Base-by-base conservation (phyloP, 2,888 invertebrate genomes). In the Podabrus alpinus region DNA sequence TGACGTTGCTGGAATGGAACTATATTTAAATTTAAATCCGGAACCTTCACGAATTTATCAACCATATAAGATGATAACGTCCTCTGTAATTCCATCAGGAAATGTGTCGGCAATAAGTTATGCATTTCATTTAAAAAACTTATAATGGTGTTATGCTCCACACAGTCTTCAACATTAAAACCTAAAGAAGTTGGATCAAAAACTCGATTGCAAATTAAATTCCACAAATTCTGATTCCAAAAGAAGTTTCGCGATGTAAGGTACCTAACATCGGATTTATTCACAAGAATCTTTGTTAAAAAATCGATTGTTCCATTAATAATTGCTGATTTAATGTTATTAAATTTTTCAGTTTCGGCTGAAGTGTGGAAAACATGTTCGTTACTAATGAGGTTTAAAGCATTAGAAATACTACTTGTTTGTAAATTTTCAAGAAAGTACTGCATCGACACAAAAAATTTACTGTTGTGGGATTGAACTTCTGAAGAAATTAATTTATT, bases 1-100 rank as follows among this genome's bases (percentile, higher is more conserved):
- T 81, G 82, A 70, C 83, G 78, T 74, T 86, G 82, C 59, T 81
- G 79, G 5, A 81, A 72, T 9, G 80, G 69, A 19, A 84, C 80
- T 59, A 80, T 79, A 62, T 61, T 76, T 9, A 66, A 13, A 25
- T 81, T 81, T 13, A 85, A 78, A 75, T 81, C 78, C 13, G 82
- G 78, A 45, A 80, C 66, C 19, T 72, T 72, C 17, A 76, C 69
- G 59, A 76, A 78, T 15, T 75, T 80, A 29, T 69, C 29, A 61
- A 75, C 66, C 17, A 81, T 73, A 45, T 78, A 79, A 68, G 73
- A 64, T 4, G 72, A 69, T n/a, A 83, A 71, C 19, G 66, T 15
- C 25, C 76, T 60, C 7, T 64, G 77, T 15, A 74, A 77, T 66
- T 24, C 68, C 66, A 62, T 67, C 15, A 67, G 15, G 17, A 62